Evolutionary conservation across 2,888 invertebrate genomes (phyloP).

Genomic region (Erebia palarica): DNA sequence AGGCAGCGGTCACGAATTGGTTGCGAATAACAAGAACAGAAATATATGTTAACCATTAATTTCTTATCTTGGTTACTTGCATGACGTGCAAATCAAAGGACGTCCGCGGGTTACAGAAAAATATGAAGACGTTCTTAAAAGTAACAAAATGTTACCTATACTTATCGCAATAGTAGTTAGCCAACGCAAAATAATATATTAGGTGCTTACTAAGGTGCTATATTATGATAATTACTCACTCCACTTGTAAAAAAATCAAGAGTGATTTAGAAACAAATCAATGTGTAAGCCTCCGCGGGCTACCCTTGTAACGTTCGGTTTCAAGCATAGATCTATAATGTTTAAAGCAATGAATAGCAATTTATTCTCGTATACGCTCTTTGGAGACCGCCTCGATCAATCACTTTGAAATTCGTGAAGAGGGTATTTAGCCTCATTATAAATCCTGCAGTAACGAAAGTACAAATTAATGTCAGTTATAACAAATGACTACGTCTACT

Average conservation of each 20-base stretch:
- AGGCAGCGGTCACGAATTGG: too few relatives aligned
- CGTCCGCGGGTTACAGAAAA: too few relatives aligned
- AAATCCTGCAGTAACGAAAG: slow-evolving; percentile 23
- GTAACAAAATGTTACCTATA: not conserved
- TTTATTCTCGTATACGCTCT: slow-evolving; percentile 38
- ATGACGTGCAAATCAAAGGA: too few relatives aligned
- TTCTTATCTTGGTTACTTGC: too few relatives aligned
- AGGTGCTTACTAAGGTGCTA: too few relatives aligned
- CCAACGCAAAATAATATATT: not conserved
- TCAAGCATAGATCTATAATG: too few relatives aligned
- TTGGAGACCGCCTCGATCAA: slow-evolving; percentile 36
- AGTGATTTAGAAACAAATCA: slow-evolving; percentile 4
- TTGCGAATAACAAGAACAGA: too few relatives aligned
- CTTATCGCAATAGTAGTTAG: not conserved
- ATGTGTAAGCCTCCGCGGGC: not conserved
- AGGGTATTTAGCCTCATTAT: slow-evolving; percentile 38
- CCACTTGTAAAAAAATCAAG: slow-evolving; percentile 1
- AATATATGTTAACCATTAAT: too few relatives aligned
- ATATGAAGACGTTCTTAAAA: too few relatives aligned
- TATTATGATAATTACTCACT: not conserved
- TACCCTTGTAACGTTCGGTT: slow-evolving; percentile 5
- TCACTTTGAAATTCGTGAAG: slow-evolving; percentile 39
- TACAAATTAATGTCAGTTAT: slow-evolving; percentile 27
- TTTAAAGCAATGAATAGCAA: slow-evolving; percentile 33
- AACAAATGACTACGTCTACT: slow-evolving; percentile 22